Conservation (phyloP, 2,888 invertebrate genomes). For the Melinopterus prodromus region DNA sequence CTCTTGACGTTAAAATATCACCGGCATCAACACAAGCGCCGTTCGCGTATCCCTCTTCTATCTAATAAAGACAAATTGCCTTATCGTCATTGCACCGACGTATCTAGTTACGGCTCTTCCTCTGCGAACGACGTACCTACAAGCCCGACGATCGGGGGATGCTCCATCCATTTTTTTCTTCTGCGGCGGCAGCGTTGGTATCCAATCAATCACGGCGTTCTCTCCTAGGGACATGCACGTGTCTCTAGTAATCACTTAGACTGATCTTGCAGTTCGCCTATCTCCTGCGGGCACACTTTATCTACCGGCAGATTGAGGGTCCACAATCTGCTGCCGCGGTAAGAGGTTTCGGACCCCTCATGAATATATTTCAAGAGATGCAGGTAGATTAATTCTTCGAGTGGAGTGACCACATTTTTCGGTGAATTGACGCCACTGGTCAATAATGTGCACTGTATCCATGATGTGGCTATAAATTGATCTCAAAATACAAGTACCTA, state of each 20-base stretch:
- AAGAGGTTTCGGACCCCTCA: neutral
- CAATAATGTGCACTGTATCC: no score
- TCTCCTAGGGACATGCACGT: slow-evolving; percentile 31
- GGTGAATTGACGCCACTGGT: no score
- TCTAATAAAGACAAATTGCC: neutral
- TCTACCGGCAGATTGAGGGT: neutral
- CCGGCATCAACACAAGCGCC: neutral
- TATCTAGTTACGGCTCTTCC: neutral
- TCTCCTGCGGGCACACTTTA: neutral
- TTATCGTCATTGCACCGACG: neutral
- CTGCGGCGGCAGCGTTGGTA: slow-evolving; percentile 9
- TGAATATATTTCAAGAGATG: neutral
- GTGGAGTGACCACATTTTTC: neutral
- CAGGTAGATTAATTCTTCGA: neutral
- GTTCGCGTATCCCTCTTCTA: neutral
- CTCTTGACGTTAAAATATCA: neutral
- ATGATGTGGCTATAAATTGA: no score
- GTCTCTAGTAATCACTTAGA: slow-evolving; percentile 35
- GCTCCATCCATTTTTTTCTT: slow-evolving; percentile 19
- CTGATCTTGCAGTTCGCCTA: slow-evolving; percentile 12
- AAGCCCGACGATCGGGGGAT: neutral
- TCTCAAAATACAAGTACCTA: no score
- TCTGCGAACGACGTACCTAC: neutral
- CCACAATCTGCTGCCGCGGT: neutral
- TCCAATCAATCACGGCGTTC: slow-evolving; percentile 19